These are phyloP conservation scores for Bursaphelenchus mucronatus DNA, from an alignment of 1,140 invertebrate species.

Conservation along the genomic window DNA sequence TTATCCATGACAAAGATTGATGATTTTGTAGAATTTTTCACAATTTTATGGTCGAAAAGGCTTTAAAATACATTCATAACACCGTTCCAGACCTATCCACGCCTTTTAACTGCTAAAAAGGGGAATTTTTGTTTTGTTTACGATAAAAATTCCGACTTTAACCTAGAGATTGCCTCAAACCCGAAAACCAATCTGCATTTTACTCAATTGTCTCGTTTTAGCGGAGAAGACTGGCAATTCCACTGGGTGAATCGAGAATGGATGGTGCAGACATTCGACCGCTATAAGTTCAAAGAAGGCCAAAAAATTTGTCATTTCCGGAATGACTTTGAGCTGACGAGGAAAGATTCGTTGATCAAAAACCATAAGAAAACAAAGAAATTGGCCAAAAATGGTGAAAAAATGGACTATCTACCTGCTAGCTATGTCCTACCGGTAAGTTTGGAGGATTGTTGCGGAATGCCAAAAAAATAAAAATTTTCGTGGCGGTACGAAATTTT, in stretches of 20 bases:
- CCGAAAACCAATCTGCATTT: too few relatives aligned
- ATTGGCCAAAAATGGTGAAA: conserved; percentile 55
- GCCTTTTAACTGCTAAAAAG: too few relatives aligned
- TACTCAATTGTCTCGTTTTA: conserved; percentile 27
- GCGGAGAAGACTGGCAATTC: conserved; percentile 65
- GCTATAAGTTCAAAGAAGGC: conserved; percentile 64
- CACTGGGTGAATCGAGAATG: conserved; percentile 65
- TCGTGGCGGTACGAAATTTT: background rate
- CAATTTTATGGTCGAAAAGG: too few relatives aligned
- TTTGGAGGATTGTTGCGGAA: conserved; percentile 32
- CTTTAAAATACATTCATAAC: too few relatives aligned
- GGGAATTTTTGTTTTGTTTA: too few relatives aligned
- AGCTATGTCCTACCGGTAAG: conserved; percentile 64
- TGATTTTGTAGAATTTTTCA: too few relatives aligned
- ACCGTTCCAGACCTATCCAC: too few relatives aligned
- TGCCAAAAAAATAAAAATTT: background rate
- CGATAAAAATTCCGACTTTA: too few relatives aligned
- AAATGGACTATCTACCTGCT: conserved; percentile 64
- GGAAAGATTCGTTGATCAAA: conserved; percentile 65
- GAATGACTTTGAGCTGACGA: conserved; percentile 65
- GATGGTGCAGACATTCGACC: conserved; percentile 63
- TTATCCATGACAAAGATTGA: too few relatives aligned
- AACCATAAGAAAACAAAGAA: conserved; percentile 63
- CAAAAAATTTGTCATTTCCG: conserved; percentile 65
- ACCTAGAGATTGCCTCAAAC: too few relatives aligned